Evolutionary conservation across 2,113 vertebrate species (phyloP), one percentile per base, ranked within the genome.

Genomic region (Psephotus haematonotus): DNA sequence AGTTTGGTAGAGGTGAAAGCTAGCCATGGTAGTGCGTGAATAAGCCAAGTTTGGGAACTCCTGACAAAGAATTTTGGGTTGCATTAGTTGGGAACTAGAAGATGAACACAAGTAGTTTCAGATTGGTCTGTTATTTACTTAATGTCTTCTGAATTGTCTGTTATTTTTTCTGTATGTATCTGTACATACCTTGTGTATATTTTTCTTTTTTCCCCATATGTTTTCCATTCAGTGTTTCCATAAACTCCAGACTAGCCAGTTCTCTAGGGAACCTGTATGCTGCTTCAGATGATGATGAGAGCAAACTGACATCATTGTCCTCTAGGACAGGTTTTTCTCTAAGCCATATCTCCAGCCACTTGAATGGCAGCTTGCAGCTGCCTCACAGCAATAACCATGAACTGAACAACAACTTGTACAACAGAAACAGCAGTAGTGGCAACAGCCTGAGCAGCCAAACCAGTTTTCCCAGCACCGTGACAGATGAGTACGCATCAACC

Each of bases 191-290:
- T 82, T 78, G 46, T 96, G 3, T 98, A 53, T 97, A 43, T 92
- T 92, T 91, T 84, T 92, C 92, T 91, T 84, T 88, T 94, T 90
- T 82, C 91, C 83, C 59, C 50, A 4, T 95, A 76, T 97, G 95
- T 98, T 97, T 97, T 91, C 97, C 88, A 90, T 96, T 92, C 97
- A 99, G 99, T 97, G 84, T 98, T 97, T 98, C 98, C 95, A 98
- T 99, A 95, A 98, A 98, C 98, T 99, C 99, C 76, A 98, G 99
- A 95, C 98, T 99, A 98, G 98, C 99, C 98, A 98, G 97, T 98
- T 99, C 99, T 81, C 98, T 99, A 96, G 98, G 98, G 92, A 99
- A 99, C 98, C 98, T 99, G 96, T 98, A 98, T 23, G 96, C 96
- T 59, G 97, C 96, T 44, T 92, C 98, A 28, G 96, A 98, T 50